Percentiles rank a stretch among this genome's conserved stretches.
Conservation (phyloP, 2,113 vertebrate genomes). For the Pongo pygmaeus region DNA sequence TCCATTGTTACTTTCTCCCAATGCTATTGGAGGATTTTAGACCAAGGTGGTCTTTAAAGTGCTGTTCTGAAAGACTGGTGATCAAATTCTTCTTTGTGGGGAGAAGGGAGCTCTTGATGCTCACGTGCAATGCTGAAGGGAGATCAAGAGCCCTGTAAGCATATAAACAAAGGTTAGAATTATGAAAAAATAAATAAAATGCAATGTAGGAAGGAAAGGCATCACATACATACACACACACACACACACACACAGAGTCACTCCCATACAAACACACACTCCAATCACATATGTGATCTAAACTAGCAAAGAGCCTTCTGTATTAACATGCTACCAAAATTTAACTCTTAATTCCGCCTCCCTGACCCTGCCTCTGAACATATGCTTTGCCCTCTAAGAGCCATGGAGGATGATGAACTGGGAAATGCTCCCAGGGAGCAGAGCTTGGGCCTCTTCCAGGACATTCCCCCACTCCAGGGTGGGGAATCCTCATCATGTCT, state of each 20-base stretch:
- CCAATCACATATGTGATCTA: too few relatives aligned
- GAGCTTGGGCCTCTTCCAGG: fast-evolving
- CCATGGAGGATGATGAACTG: background rate
- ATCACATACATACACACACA: background rate
- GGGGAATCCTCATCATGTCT: fast-evolving
- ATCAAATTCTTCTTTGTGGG: background rate
- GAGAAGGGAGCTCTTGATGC: background rate
- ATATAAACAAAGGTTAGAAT: too few relatives aligned
- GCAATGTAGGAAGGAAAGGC: background rate
- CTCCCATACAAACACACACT: background rate
- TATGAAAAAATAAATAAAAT: background rate
- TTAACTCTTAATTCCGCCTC: background rate
- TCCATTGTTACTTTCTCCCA: background rate
- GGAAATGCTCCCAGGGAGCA: background rate
- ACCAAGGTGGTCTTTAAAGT: background rate
- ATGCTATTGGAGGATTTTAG: fast-evolving
- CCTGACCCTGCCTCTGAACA: background rate
- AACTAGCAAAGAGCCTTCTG: background rate
- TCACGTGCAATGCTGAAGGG: too few relatives aligned
- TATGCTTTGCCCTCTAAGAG: background rate
- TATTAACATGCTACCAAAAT: background rate
- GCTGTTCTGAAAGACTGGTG: background rate
- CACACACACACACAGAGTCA: background rate
- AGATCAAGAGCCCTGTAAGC: fast-evolving
- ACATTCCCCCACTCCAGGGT: fast-evolving